Evolutionary conservation across 2,888 invertebrate species (phyloP), one percentile per base, ranked within the genome.

Genomic region (Ochropleura plecta): DNA sequence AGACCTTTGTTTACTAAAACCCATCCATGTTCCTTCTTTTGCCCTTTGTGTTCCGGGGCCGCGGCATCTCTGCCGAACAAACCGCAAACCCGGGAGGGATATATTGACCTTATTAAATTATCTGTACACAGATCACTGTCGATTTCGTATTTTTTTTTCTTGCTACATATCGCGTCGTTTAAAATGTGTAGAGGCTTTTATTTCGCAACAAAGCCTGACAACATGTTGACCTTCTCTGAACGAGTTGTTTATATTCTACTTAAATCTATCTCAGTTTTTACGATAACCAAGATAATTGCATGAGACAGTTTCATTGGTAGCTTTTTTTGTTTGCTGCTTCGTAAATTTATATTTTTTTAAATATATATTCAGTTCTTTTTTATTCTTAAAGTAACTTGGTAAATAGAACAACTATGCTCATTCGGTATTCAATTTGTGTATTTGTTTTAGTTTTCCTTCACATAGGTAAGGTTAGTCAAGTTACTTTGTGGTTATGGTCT

Each of bases 141-240:
- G 16, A 30, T 48, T 55, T 48, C 53, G 10, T 49, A 10, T 16
- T 30, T 12, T 44, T 44, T 40, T 55, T 40, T 67, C 16, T 53
- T 55, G 55, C 16, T 46, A 3, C 44, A 66, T 16, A 63, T 46
- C 5, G 6, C 10, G 63, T 49, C 7, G 51, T 51, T 82, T 60
- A 55, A 59, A 40, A 69, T 66, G n/a, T 42, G 59, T 14, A 5
- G 7, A n/a, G 42, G 12, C n/a, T 55, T 79, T 63, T 68, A 73
- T 68, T 70, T 73, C 14, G 8, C 70, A 60, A 70, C 44, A 20
- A 42, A 60, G 16, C 0, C 20, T 73, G 81, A 60, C 49, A 70
- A 84, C 70, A 53, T 14, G 84, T 84, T 79, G 49, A 55, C 84
- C 81, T 81, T 83, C 14, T 68, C 67, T 71, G n/a, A 10, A 0